Evolutionary conservation across 2,888 invertebrate species (phyloP), one percentile per base, ranked within the genome.

Genomic region (Axea sp.): DNA sequence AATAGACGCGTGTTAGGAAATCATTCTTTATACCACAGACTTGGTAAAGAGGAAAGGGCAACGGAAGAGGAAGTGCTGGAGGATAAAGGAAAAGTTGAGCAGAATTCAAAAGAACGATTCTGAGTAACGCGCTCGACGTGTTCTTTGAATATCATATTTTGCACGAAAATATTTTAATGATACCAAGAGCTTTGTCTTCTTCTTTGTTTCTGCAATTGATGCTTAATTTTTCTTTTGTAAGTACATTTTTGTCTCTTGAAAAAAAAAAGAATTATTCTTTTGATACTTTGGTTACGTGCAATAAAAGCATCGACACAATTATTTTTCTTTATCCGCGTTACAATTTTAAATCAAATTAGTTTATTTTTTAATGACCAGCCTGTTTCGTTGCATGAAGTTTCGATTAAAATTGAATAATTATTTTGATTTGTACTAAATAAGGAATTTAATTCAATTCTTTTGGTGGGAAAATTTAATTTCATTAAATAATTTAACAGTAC

Each of bases 1-100:
- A 28, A 59, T 45, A 62, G 73, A 65, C 59, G 71, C 75, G 73
- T 71, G 77, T 72, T 76, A 72, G 73, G 69, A 76, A 76, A 75
- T 60, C 77, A 77, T 78, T 76, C 67, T 76, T 77, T 77, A 76
- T 64, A 57, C 65, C 35, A 57, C 49, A 47, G 65, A 55, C 65
- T 39, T 8, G 31, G 45, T 9, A 55, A 47, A 65, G 65, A 45
- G 65, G 65, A 65, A 55, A 65, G 65, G 55, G 47, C 55, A 65
- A 65, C 65, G 65, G 65, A 65, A 65, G 55, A 65, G 65, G 65
- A 65, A 65, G 65, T 37, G 55, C 31, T 28, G 24, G 39, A 39
- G 55, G 45, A 65, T 55, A 65, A 65, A 65, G 65, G 65, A 65
- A 65, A 65, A 55, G 55, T 47, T 55, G 30, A 65, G 39, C 45